Conservation (phyloP, 2,113 vertebrate genomes). For the Bolborhynchus lineola region DNA sequence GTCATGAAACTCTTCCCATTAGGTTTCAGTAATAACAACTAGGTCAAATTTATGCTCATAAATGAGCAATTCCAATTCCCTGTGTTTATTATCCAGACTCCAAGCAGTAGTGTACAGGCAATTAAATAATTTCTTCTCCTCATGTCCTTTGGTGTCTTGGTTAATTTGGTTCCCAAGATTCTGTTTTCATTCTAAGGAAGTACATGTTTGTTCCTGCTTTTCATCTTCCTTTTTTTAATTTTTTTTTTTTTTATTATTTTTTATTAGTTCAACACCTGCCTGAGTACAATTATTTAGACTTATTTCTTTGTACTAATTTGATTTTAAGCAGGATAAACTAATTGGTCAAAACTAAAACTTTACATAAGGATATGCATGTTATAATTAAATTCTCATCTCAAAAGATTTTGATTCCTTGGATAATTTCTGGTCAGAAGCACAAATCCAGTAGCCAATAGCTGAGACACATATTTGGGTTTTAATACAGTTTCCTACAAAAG, state of each 20-base stretch:
- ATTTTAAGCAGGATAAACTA: neutral
- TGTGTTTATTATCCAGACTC: constrained; percentile 32
- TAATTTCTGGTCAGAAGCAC: neutral
- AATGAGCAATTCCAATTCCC: constrained; percentile 11
- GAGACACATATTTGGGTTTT: neutral
- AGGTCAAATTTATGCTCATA: constrained; percentile 37
- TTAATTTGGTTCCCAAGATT: constrained; percentile 23
- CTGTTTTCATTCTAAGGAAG: neutral
- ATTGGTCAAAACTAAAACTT: neutral
- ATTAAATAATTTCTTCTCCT: constrained; percentile 36
- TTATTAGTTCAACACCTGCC: neutral
- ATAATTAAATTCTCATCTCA: neutral
- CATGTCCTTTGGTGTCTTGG: constrained; percentile 23
- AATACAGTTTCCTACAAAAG: neutral
- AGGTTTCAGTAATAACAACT: neutral
- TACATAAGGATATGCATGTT: neutral
- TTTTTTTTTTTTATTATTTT: too few relatives aligned
- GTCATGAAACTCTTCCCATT: neutral
- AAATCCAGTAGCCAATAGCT: neutral
- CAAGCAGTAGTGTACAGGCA: constrained; percentile 4
- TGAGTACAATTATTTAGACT: neutral
- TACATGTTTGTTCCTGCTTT: neutral
- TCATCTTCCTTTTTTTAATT: neutral
- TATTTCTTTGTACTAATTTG: neutral
- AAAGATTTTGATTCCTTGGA: neutral